phyloP scores from a whole-genome alignment of 1,140 invertebrate species.

The Amyelois transitella region DNA sequence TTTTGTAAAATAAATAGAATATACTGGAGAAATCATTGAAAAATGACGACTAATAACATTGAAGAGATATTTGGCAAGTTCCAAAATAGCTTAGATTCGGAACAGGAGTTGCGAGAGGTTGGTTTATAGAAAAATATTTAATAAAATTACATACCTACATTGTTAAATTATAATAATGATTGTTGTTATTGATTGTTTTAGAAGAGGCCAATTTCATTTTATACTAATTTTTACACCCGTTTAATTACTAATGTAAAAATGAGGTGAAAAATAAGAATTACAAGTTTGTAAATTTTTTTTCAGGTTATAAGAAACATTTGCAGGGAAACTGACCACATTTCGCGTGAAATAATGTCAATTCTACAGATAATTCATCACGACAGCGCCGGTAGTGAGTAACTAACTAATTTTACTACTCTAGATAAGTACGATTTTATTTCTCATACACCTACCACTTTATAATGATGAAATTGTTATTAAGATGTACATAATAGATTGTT shows the following conservation, averaged over 20 bases:
- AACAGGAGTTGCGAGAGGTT: conserved; percentile 60
- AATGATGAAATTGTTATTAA: too few relatives aligned
- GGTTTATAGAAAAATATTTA: conserved; percentile 5
- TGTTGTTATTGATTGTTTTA: not conserved
- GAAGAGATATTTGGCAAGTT: conserved; percentile 53
- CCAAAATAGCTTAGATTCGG: conserved; percentile 47
- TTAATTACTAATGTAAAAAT: not conserved
- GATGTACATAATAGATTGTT: too few relatives aligned
- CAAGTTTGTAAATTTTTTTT: conserved; percentile 17
- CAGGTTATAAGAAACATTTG: conserved; percentile 56
- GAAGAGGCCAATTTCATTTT: not conserved
- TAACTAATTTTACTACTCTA: not conserved
- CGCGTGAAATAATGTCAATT: conserved; percentile 44
- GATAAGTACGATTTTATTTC: too few relatives aligned
- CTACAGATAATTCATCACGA: conserved; percentile 61
- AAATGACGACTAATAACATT: conserved; percentile 50
- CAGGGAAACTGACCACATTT: conserved; percentile 54
- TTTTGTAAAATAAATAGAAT: not conserved
- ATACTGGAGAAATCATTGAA: conserved; percentile 1
- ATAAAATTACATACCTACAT: not conserved
- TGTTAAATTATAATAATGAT: not conserved
- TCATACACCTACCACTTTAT: too few relatives aligned
- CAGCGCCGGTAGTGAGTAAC: conserved; percentile 48
- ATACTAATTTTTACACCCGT: not conserved
- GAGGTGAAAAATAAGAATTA: not conserved